Evolutionary conservation across 2,888 invertebrate genomes (phyloP).

Genomic region (Coelogynopora nodosa): DNA sequence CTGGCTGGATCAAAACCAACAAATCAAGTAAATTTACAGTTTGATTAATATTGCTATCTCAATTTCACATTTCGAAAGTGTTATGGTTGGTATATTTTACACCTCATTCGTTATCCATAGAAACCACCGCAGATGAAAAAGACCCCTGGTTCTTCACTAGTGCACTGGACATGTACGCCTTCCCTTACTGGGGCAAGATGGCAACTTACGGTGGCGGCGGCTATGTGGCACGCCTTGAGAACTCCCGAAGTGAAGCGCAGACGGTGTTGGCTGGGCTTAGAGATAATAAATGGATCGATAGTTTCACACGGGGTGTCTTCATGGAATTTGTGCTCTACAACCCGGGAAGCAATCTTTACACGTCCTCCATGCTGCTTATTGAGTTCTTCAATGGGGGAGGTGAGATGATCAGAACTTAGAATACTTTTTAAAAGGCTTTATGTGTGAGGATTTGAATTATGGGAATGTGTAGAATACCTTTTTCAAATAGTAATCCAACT

Average conservation of each 20-base stretch:
- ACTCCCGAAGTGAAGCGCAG: conserved; percentile 40
- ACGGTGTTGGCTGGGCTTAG: conserved; percentile 41
- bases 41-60: too few relatives aligned
- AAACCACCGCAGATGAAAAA: too few relatives aligned
- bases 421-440: too few relatives aligned
- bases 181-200: conserved; percentile 45
- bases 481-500: too few relatives aligned
- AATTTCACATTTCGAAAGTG: too few relatives aligned
- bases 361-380: conserved; percentile 45
- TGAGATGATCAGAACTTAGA: too few relatives aligned
- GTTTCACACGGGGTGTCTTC: conserved; percentile 48
- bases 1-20: too few relatives aligned
- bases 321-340: conserved; percentile 50
- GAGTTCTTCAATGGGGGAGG: conserved; percentile 46
- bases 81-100: too few relatives aligned
- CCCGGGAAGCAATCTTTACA: conserved; percentile 48
- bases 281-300: conserved; percentile 48
- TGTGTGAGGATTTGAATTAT: too few relatives aligned
- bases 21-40: too few relatives aligned
- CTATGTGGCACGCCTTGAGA: conserved; percentile 48
- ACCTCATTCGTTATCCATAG: too few relatives aligned
- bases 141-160: conserved; percentile 44
- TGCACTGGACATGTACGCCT: conserved; percentile 37
- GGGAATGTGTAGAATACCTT: too few relatives aligned
- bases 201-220: conserved; percentile 49